A percentile compares a stretch with the other conserved stretches of the same genome.
phyloP scores from a whole-genome alignment of 1,140 invertebrate genomes.

The Cherax quadricarinatus region DNA sequence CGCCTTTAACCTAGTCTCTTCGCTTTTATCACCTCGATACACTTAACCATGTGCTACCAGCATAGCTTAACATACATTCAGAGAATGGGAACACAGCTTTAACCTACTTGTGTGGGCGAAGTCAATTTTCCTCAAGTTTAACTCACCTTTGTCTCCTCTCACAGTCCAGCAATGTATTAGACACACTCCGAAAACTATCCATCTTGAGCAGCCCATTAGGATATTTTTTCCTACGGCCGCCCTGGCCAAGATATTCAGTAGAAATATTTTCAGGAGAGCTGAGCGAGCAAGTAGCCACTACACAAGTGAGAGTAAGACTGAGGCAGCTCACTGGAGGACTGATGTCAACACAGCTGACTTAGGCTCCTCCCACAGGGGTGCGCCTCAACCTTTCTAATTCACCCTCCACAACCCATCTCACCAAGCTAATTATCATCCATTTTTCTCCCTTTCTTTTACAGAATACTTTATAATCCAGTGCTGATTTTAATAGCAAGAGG shows the following conservation, averaged over 20 bases:
- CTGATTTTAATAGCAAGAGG: too few relatives aligned
- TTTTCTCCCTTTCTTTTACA: too few relatives aligned
- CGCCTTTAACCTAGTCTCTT: background rate
- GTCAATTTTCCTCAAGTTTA: background rate
- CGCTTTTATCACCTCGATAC: background rate
- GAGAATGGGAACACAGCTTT: background rate
- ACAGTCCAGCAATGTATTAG: background rate
- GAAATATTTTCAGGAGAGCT: background rate
- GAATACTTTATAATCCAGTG: too few relatives aligned
- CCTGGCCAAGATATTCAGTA: background rate
- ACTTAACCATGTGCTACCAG: background rate
- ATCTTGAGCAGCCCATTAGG: background rate
- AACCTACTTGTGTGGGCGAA: background rate
- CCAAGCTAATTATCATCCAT: background rate
- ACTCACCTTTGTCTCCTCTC: background rate
- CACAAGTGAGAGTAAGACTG: slow-evolving; percentile 7
- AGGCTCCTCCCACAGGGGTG: background rate
- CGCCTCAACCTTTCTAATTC: background rate
- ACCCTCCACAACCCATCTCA: background rate
- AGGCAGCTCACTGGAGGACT: background rate
- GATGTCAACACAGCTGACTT: background rate
- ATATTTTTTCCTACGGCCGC: background rate
- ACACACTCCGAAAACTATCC: background rate
- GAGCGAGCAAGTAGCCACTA: background rate
- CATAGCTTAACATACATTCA: background rate